Base-by-base conservation (phyloP, 2,888 invertebrate species). In the Ochropleura plecta region DNA sequence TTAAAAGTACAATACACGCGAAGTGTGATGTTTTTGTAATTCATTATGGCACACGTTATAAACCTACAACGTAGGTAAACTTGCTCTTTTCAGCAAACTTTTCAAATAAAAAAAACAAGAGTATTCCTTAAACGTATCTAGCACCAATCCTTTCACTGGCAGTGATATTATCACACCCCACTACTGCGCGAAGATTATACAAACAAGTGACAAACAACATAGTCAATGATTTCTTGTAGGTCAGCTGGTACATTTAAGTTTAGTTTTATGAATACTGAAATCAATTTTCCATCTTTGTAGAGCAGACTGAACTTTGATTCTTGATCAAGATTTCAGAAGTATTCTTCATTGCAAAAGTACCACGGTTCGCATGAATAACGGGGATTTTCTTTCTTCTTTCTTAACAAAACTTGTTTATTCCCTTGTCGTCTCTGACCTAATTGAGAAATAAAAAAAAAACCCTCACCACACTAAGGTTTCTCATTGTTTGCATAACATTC, bases 1-100 rank as follows among this genome's bases (percentile, higher is more conserved):
- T 83, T 78, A 79, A 64, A 78, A 84, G 76, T 88, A 82, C 76
- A 82, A 75, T 85, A 82, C 79, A 84, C 80, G 74, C 57, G 79
- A 74, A 83, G 80, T 90, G 90, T 91, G 91, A 91, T 91, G 91
- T 82, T 83, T 88, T 81, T 72, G 82, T 88, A 89, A 86, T 88
- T 87, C 84, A 84, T 86, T 88, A 89, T 88, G 87, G 89, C 89
- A 89, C 88, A 63, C 64, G 70, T 64, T 60, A 79, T 81, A 72
- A n/a, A 83, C 80, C 73, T 81, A 69, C 80, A 83, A 55, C 30
- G 30, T 30, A 64, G 51, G 48, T 66, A 14, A n/a, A 63, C 53
- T 62, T 51, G 49, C 10, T 49, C 76, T 76, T 70, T 59, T 76
- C 63, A 73, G 65, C 72, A 40, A 62, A 71, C 42, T 42, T 62